Evolutionary conservation across 1,140 invertebrate genomes (phyloP).

Genomic region (Pseudomyrmex cubaensis): DNA sequence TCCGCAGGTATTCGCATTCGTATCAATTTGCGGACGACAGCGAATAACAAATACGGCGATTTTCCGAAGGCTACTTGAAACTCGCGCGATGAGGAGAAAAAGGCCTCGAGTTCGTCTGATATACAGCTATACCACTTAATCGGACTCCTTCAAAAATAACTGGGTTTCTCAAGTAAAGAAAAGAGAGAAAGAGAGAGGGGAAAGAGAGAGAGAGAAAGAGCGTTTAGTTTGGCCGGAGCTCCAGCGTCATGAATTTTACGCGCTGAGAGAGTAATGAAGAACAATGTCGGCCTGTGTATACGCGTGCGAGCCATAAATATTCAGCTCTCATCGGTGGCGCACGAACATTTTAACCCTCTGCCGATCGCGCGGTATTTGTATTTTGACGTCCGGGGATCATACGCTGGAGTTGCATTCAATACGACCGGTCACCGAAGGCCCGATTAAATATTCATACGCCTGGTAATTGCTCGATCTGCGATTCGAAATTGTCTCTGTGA

Average conservation of each 20-base stretch:
- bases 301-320: constrained; percentile 48
- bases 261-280: constrained; percentile 26
- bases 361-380: constrained; percentile 33
- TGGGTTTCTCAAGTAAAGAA: not conserved
- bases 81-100: not conserved
- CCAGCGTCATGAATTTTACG: constrained; percentile 21
- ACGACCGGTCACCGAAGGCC: constrained; percentile 37
- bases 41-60: constrained; percentile 34
- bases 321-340: constrained; percentile 16
- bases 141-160: not conserved
- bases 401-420: constrained; percentile 33
- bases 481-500: constrained; percentile 40
- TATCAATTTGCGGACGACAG: constrained; percentile 50
- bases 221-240: not conserved
- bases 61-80: not conserved
- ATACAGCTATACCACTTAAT: not conserved
- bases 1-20: constrained; percentile 35
- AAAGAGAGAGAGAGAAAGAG: too few relatives aligned
- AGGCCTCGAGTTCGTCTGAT: not conserved
- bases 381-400: constrained; percentile 48
- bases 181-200: too few relatives aligned
- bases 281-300: constrained; percentile 26
- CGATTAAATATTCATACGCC: constrained; percentile 57
- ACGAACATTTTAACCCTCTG: constrained; percentile 53
- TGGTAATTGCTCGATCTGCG: constrained; percentile 44